Base-by-base conservation (phyloP, 1,140 invertebrate species). In the Pogonus chalceus region DNA sequence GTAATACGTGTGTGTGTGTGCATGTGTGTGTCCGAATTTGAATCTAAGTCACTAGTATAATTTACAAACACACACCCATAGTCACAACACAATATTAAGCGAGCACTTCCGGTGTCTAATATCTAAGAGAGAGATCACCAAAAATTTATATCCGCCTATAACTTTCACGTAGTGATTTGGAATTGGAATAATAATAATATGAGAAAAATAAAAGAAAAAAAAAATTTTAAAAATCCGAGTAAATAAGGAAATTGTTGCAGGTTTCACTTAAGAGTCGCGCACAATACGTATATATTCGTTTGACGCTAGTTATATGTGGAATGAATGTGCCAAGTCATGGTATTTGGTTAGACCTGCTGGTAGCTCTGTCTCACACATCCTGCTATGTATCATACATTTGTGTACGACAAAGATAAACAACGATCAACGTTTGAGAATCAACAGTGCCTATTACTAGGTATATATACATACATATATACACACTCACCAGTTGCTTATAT, bases 221-320 rank as follows among this genome's bases (percentile, higher is more conserved):
- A n/a, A n/a, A n/a, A n/a, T n/a, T n/a, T n/a, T n/a, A n/a, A n/a
- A n/a, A n/a, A n/a, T n/a, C n/a, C n/a, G n/a, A n/a, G n/a, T n/a
- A n/a, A 18, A 12, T 18, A 12, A 43, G 37, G 18, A 43, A 43
- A 43, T 12, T 12, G 26, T 31, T n/a, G 3, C 37, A 43, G 18
- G 37, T 43, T 43, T 43, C 37, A 43, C 37, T 43, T 16, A 18
- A 3, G 7, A 7, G 37, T 4, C 18, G 18, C 18, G 18, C 18
- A 43, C 37, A 16, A 3, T 43, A n/a, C 37, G 37, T 43, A 9
- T 12, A 43, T 12, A 18, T 43, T 43, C 37, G 37, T 9, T 43
- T 43, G 37, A 10, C 37, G 37, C 37, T 16, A 43, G 37, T 43
- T 43, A 43, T 43, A 43, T 43, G 37, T 43, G 37, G 18, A 43